These are phyloP conservation scores for Neoscelio sp. DNA, from an alignment of 2,888 invertebrate species.

Conservation along the genomic window DNA sequence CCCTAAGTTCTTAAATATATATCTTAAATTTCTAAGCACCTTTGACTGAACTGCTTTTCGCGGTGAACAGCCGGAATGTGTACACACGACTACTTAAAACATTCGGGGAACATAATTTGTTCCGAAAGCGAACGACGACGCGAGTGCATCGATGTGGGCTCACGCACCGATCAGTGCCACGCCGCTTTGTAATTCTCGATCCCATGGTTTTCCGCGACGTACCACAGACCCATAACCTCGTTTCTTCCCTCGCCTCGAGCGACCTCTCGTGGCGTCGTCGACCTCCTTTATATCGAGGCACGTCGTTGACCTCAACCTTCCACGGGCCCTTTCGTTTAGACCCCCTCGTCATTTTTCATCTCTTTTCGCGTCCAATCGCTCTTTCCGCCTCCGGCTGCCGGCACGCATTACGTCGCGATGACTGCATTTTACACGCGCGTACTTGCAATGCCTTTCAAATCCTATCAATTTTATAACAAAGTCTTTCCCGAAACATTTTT, in stretches of 20 bases:
- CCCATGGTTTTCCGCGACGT: conserved; percentile 70
- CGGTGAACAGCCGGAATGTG: no score
- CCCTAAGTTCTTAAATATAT: no score
- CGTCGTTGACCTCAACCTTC: conserved; percentile 70
- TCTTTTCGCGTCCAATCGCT: conserved; percentile 57
- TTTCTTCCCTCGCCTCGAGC: conserved; percentile 71
- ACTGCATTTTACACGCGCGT: conserved; percentile 30
- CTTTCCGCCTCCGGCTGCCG: conserved; percentile 43
- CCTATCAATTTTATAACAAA: conserved; percentile 10
- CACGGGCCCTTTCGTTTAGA: conserved; percentile 55
- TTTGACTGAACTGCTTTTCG: no score
- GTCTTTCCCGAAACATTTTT: neutral
- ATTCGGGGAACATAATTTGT: conserved; percentile 39
- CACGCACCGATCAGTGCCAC: conserved; percentile 60
- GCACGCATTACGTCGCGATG: conserved; percentile 29
- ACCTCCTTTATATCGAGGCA: conserved; percentile 73
- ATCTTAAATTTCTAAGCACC: no score
- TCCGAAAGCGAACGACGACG: conserved; percentile 26
- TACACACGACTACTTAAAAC: conserved; percentile 11
- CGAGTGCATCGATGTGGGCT: conserved; percentile 56
- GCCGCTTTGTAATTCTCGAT: conserved; percentile 68
- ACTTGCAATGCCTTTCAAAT: conserved; percentile 10
- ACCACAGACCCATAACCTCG: conserved; percentile 71
- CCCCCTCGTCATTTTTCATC: conserved; percentile 52
- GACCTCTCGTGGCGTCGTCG: conserved; percentile 73